Evolutionary conservation across 2,888 invertebrate species (phyloP), one percentile per base, ranked within the genome.

Genomic region (Cosmia trapezina): DNA sequence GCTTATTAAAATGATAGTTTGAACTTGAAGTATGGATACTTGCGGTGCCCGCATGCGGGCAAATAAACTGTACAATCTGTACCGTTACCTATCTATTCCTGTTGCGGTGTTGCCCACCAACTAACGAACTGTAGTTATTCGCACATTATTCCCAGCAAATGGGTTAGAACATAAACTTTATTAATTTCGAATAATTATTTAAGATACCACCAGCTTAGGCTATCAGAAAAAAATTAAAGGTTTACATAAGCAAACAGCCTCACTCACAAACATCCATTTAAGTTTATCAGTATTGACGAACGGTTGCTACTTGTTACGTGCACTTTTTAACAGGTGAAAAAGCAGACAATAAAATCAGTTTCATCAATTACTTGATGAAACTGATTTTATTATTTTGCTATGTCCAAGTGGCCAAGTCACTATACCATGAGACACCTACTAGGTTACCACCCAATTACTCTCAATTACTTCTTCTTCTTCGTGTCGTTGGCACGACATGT

Each of bases 101-200:
- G 12, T n/a, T 28, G 37, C 37, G 37, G 37, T 37, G 37, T 37
- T 37, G 37, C 37, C 54, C 3, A 12, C n/a, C 57, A 2, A 14
- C 19, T 37, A 45, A 37, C 17, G 0, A 53, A 7, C 19, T 57
- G 11, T n/a, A 17, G 28, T 37, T 28, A 37, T 65, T 37, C 5
- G 14, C 19, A 43, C 14, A 33, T 49, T n/a, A 59, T 4, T 62
- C n/a, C 41, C 41, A 47, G 41, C 6, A 19, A 61, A 68, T 51
- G 51, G 53, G n/a, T 57, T 33, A n/a, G 14, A 62, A 28, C 28
- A 51, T 62, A 37, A 51, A 73, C n/a, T 57, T 57, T 1, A 56
- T 51, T 51, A 17, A 33, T 43, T 51, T 37, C 5, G 9, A 51
- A 45, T n/a, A 51, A 51, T 33, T 47, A 54, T 51, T 49, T 41